Evolutionary conservation across 2,888 invertebrate species (phyloP).

Genomic region (Aphrophora alni): DNA sequence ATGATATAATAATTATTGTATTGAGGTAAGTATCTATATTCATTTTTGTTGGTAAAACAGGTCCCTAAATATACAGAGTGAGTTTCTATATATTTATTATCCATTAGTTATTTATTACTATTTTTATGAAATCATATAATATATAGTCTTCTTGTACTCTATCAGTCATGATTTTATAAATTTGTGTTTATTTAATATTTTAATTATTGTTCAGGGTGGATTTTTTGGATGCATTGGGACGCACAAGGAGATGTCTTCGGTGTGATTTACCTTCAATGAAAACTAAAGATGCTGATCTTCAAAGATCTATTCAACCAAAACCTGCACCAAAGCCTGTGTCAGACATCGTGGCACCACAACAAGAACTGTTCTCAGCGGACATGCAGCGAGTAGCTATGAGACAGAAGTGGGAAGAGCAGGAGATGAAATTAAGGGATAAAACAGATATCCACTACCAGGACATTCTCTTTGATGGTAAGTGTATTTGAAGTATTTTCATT

Average conservation of each 20-base stretch:
- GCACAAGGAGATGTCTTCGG: constrained; percentile 82
- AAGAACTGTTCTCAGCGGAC: constrained; percentile 60
- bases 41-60: no score
- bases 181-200: no score
- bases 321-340: neutral
- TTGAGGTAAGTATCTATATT: no score
- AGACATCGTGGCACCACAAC: neutral
- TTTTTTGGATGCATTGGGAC: constrained; percentile 85
- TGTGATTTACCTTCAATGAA: constrained; percentile 75
- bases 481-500: neutral
- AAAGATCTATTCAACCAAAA: constrained; percentile 26
- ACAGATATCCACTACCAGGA: constrained; percentile 90
- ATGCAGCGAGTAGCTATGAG: constrained; percentile 74
- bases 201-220: constrained; percentile 71
- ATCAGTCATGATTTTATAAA: no score
- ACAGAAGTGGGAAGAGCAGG: constrained; percentile 88
- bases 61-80: no score
- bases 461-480: constrained; percentile 81
- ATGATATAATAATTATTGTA: no score
- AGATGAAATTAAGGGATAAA: constrained; percentile 73
- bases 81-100: no score
- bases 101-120: no score
- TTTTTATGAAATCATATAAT: no score
- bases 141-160: no score
- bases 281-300: constrained; percentile 63